Evolutionary conservation across 2,113 vertebrate genomes (phyloP).

Genomic region (Alethe castanea): DNA sequence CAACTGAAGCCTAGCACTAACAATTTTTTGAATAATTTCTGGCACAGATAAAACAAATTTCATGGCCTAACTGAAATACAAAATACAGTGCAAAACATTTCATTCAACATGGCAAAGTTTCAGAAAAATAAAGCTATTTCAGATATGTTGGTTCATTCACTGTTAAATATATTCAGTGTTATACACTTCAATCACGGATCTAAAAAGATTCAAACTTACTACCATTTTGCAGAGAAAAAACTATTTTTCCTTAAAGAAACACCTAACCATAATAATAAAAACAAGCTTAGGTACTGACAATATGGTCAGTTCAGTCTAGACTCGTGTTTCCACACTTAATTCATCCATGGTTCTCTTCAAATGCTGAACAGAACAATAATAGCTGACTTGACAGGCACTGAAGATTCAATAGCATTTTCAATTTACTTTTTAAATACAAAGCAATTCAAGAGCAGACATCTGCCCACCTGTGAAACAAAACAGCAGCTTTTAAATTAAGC

Average conservation of each 20-base stretch:
- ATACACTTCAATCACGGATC: neutral
- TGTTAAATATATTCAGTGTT: neutral
- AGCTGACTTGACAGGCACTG: neutral
- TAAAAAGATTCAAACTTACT: neutral
- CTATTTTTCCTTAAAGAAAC: neutral
- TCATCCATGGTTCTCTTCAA: neutral
- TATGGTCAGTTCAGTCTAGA: neutral
- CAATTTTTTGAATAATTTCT: neutral
- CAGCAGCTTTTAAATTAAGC: neutral
- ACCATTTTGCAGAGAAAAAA: neutral
- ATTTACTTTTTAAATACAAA: constrained; percentile 13
- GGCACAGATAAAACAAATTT: neutral
- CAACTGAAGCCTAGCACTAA: neutral
- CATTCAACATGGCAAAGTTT: neutral
- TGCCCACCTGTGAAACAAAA: neutral
- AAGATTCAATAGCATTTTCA: neutral
- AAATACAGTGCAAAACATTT: neutral
- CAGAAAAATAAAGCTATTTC: neutral
- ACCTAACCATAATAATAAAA: neutral
- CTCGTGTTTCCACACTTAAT: neutral
- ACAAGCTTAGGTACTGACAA: neutral
- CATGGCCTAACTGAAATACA: neutral
- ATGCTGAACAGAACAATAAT: neutral
- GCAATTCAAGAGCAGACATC: neutral
- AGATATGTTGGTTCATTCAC: neutral